Conservation (phyloP, 2,797 vertebrate genomes). For the Coranthus polyacanthus region DNA sequence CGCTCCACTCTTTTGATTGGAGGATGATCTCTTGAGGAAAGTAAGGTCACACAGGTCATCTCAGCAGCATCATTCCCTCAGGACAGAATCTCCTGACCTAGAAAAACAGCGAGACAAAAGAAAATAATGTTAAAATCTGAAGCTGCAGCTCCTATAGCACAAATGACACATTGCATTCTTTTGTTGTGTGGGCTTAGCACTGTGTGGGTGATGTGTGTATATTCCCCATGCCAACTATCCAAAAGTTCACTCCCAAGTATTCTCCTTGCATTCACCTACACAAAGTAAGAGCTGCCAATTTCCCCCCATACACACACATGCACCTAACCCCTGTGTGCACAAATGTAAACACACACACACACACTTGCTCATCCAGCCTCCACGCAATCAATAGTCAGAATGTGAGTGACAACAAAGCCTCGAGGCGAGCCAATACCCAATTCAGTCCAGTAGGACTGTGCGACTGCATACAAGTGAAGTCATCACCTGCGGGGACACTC, state of each 20-base stretch:
- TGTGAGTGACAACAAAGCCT: constrained; percentile 71
- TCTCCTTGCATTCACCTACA: constrained; percentile 76
- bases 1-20: constrained; percentile 47
- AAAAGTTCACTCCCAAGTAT: constrained; percentile 69
- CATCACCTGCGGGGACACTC: constrained; percentile 65
- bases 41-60: constrained; percentile 72
- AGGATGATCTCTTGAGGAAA: constrained; percentile 70
- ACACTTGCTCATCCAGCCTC: constrained; percentile 41
- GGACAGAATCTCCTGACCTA: constrained; percentile 61
- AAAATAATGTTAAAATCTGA: constrained; percentile 39
- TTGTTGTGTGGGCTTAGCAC: constrained; percentile 60
- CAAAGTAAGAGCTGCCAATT: constrained; percentile 68
- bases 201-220: constrained; percentile 63
- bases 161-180: constrained; percentile 35
- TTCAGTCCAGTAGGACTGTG: constrained; percentile 56
- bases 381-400: constrained; percentile 70
- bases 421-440: constrained; percentile 50
- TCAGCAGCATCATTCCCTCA: constrained; percentile 62
- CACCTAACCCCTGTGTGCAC: constrained; percentile 29
- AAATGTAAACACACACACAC: constrained; percentile 33
- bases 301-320: constrained; percentile 34
- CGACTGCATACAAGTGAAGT: constrained; percentile 61
- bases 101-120: constrained; percentile 39
- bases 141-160: constrained; percentile 45
- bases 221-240: constrained; percentile 45